phyloP scores from a whole-genome alignment of 2,113 vertebrate species.

The Gymnobelideus leadbeateri region DNA sequence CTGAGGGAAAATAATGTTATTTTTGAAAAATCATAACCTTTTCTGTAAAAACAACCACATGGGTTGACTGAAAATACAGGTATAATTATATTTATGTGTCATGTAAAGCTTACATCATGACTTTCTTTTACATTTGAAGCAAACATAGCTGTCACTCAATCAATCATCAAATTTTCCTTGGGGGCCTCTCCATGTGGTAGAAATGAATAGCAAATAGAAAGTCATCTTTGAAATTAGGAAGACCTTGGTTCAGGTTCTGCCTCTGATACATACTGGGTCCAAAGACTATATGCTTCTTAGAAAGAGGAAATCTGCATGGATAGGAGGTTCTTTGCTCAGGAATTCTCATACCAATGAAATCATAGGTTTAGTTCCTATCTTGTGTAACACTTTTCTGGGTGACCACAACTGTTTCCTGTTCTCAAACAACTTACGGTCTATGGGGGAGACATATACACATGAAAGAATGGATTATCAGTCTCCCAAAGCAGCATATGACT shows the following conservation, averaged over 20 bases:
- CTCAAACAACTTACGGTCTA: background rate
- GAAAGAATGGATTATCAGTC: background rate
- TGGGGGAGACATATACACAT: background rate
- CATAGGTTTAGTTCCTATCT: background rate
- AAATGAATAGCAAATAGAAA: background rate
- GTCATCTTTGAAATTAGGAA: background rate
- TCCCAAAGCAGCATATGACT: background rate
- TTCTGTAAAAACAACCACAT: background rate
- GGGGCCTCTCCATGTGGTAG: background rate
- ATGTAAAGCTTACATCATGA: background rate
- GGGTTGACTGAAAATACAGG: background rate
- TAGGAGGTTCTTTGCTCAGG: background rate
- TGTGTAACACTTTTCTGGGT: background rate
- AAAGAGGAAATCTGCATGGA: background rate
- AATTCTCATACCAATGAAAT: background rate
- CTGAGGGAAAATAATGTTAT: too few species aligned
- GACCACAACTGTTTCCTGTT: background rate
- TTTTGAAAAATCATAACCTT: too few species aligned
- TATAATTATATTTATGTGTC: too few species aligned
- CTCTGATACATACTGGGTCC: background rate
- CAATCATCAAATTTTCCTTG: background rate
- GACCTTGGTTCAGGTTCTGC: background rate
- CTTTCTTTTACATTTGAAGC: background rate
- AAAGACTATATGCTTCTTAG: background rate
- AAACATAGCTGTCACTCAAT: background rate